Conservation (phyloP, 2,888 invertebrate genomes). For the Apamea crenata region DNA sequence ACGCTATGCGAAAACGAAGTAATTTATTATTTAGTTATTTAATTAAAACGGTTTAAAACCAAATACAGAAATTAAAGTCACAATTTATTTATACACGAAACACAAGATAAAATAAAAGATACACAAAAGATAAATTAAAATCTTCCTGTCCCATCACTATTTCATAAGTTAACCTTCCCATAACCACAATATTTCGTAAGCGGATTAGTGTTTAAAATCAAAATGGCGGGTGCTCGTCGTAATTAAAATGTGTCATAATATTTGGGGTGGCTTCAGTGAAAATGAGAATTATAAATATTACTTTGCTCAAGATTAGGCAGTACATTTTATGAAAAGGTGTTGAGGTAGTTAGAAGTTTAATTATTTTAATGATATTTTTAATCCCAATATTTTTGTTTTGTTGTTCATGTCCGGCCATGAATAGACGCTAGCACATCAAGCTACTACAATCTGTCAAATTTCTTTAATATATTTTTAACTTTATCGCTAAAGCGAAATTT, state of each 20-base stretch:
- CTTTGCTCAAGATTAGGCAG: constrained; percentile 49
- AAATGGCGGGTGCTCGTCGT: constrained; percentile 80
- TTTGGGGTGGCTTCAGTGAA: constrained; percentile 76
- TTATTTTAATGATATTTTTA: constrained; percentile 5
- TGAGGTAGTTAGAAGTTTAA: neutral
- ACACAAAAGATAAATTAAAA: neutral
- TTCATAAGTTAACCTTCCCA: constrained; percentile 78
- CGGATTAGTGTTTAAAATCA: constrained; percentile 87
- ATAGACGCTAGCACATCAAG: no score
- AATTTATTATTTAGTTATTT: no score
- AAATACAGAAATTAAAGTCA: no score
- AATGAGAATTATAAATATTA: constrained; percentile 72
- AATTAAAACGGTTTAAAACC: no score
- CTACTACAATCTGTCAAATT: no score
- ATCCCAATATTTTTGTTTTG: neutral
- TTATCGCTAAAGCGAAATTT: no score
- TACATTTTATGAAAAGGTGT: constrained; percentile 58
- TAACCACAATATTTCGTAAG: constrained; percentile 79
- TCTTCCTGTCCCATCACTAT: constrained; percentile 73
- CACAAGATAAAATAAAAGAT: no score
- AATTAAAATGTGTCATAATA: constrained; percentile 88
- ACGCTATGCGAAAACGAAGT: neutral
- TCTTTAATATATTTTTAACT: no score
- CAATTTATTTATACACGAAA: no score
- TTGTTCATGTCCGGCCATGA: neutral